Evolutionary conservation across 2,113 vertebrate genomes (phyloP), one percentile per base, ranked within the genome.

Genomic region (Thymallus thymallus): DNA sequence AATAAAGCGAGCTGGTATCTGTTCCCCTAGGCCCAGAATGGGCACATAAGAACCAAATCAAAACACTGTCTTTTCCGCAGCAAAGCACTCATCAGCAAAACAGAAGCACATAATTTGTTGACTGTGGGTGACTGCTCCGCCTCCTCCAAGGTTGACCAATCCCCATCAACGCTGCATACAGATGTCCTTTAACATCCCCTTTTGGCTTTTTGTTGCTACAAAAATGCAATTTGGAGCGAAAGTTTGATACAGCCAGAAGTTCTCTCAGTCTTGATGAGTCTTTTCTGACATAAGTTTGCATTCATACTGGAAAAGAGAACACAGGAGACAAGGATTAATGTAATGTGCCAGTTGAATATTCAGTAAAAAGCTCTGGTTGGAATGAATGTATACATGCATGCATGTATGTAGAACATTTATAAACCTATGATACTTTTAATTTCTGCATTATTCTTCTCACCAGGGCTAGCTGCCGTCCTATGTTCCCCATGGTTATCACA

Each of bases 401-500:
- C 35, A 35, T 7, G 32, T 2, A 41, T 41, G 35, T 41, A 41
- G 35, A 9, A 10, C 35, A 41, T 41, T 41, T 41, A 60, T 7
- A 51, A 51, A 18, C 48, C 12, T 51, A 18, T 4, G 5, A 4
- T 9, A 18, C 16, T 51, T 45, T 45, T 51, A 16, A 18, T 18
- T 51, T 41, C 9, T 10, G 35, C 9, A 41, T 41, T 5, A 23
- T 13, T 60, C 5, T 60, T 83, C 93, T 92, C 90, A 99, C 97
- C 96, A 97, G 92, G 72, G 97, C 96, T 76, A 98, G 89, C 74
- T 99, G 97, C 48, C 97, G 93, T 75, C 97, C 97, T 9, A 98
- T 98, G 82, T 99, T 99, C 73, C 97, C 97, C 95, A 98, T 97
- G 0, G 97, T 99, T 87, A 99, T 98, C 77, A 97, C 96, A 73